Conservation (phyloP, 2,888 invertebrate species). For the Andrena haemorrhoa region DNA sequence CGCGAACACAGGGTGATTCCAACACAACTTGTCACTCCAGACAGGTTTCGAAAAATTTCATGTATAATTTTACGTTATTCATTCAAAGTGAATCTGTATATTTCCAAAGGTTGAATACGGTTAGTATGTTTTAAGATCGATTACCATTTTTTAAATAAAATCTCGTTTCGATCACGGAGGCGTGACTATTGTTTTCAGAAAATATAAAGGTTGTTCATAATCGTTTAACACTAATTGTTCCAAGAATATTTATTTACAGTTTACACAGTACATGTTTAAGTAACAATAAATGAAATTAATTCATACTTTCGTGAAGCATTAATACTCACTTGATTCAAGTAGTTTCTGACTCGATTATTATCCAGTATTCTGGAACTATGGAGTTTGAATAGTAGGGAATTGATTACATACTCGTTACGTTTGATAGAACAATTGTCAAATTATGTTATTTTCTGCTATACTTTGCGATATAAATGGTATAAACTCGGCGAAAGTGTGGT, state of each 20-base stretch:
- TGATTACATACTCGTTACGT: too few relatives aligned
- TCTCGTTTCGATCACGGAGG: too few relatives aligned
- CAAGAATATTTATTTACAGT: neutral
- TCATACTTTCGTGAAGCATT: neutral
- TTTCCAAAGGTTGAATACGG: too few relatives aligned
- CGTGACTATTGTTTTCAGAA: too few relatives aligned
- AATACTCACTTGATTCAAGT: neutral
- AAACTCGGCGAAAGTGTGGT: too few relatives aligned
- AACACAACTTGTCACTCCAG: conserved; percentile 14
- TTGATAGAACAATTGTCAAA: too few relatives aligned
- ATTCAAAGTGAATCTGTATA: too few relatives aligned
- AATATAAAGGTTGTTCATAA: neutral
- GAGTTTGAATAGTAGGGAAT: too few relatives aligned
- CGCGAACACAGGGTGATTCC: neutral
- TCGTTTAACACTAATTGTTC: neutral
- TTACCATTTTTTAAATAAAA: too few relatives aligned
- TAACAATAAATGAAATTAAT: conserved; percentile 3
- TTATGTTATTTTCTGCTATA: neutral
- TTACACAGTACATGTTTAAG: neutral
- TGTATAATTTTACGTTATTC: neutral
- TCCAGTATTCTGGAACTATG: too few relatives aligned
- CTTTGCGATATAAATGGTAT: neutral
- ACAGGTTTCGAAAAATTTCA: neutral
- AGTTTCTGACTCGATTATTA: neutral
- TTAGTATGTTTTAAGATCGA: too few relatives aligned